Evolutionary conservation across 2,113 vertebrate species (phyloP).

Genomic region (Halcyon malimbica): DNA sequence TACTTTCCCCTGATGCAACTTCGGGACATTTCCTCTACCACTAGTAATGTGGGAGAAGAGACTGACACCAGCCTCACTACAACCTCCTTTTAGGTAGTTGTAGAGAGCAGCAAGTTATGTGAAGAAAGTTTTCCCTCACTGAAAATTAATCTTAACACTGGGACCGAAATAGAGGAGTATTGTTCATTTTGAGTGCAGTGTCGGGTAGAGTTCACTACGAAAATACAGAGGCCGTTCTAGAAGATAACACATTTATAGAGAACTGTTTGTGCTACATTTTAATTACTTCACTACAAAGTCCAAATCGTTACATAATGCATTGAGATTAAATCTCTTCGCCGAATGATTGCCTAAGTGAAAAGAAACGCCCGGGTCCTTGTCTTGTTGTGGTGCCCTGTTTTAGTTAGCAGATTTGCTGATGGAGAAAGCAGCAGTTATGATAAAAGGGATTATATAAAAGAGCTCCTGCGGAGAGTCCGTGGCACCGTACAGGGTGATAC

Average conservation of each 20-base stretch:
- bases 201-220: background rate
- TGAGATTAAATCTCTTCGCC: background rate
- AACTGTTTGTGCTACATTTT: background rate
- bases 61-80: too few relatives aligned
- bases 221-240: background rate
- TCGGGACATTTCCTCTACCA: too few relatives aligned
- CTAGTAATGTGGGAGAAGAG: too few relatives aligned
- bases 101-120: background rate
- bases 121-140: background rate
- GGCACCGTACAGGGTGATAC: constrained; percentile 27
- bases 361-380: background rate
- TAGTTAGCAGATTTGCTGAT: constrained; percentile 30
- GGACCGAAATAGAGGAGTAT: background rate
- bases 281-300: background rate
- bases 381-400: background rate
- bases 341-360: background rate
- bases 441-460: constrained; percentile 47
- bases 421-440: constrained; percentile 46
- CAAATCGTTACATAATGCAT: background rate
- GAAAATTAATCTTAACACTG: background rate
- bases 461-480: background rate
- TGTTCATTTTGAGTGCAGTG: background rate
- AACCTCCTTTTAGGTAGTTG: too few relatives aligned
- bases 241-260: background rate
- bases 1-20: too few relatives aligned